Evolutionary conservation across 2,113 vertebrate genomes (phyloP).

Genomic region (Arvicanthis niloticus): DNA sequence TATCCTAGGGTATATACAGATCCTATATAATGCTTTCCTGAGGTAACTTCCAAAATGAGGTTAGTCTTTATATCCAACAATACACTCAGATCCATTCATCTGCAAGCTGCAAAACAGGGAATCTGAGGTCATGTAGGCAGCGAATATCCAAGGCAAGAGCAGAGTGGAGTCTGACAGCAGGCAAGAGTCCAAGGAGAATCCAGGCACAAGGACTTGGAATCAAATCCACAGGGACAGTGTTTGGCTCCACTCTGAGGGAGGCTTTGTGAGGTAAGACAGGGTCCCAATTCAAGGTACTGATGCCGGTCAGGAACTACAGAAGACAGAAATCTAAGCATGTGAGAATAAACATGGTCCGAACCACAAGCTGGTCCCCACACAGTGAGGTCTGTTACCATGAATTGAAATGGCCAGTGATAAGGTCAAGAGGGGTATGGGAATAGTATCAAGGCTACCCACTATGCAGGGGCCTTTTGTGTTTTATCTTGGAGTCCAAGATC

Average conservation of each 20-base stretch:
- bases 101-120: background rate
- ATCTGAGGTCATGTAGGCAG: constrained; percentile 17
- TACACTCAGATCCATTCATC: background rate
- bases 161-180: background rate
- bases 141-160: background rate
- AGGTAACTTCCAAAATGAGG: background rate
- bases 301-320: background rate
- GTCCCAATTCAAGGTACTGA: background rate
- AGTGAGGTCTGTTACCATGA: background rate
- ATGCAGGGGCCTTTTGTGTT: background rate
- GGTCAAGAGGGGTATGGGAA: background rate
- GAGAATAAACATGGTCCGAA: background rate
- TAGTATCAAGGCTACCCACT: background rate
- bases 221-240: background rate
- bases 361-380: background rate
- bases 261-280: constrained; percentile 15
- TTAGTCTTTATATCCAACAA: background rate
- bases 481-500: background rate
- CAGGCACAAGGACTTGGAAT: constrained; percentile 22
- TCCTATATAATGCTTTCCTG: background rate
- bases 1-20: background rate
- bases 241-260: constrained; percentile 45
- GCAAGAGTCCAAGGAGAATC: constrained; percentile 9
- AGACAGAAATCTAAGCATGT: constrained; percentile 16
- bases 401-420: background rate